Conservation (phyloP, 2,113 vertebrate genomes). For the Pelobates fuscus region DNA sequence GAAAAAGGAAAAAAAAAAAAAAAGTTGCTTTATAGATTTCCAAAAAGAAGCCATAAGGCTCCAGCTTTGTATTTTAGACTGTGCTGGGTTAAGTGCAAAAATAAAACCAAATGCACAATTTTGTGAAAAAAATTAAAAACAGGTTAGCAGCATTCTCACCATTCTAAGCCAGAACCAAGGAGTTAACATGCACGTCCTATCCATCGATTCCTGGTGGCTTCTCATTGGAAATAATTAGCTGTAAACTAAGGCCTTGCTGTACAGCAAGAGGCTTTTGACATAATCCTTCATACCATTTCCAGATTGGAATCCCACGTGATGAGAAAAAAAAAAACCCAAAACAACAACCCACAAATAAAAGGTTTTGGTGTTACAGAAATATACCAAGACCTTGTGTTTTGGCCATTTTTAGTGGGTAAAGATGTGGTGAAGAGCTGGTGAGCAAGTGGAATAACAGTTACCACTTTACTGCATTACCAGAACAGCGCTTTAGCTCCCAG, state of each 20-base stretch:
- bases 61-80: slow-evolving; percentile 34
- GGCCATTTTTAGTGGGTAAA: slow-evolving; percentile 16
- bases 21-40: slow-evolving; percentile 26
- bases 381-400: background rate
- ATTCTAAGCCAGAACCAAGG: slow-evolving; percentile 29
- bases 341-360: no score
- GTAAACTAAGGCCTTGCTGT: slow-evolving; percentile 39
- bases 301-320: slow-evolving; percentile 27
- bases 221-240: slow-evolving; percentile 34
- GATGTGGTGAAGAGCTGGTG: slow-evolving; percentile 2
- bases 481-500: slow-evolving; percentile 13
- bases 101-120: slow-evolving; percentile 8
- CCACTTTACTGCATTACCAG: slow-evolving; percentile 8
- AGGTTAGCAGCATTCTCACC: slow-evolving; percentile 46
- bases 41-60: slow-evolving; percentile 22
- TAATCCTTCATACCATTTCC: slow-evolving; percentile 45
- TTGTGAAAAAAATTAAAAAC: slow-evolving; percentile 31
- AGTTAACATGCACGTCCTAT: slow-evolving; percentile 23
- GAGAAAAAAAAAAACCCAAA: slow-evolving; percentile 2
- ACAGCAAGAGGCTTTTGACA: slow-evolving; percentile 35
- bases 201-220: slow-evolving; percentile 32
- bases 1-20: background rate
- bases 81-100: slow-evolving; percentile 46
- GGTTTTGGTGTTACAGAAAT: slow-evolving; percentile 25
- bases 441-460: background rate